Base-by-base conservation (phyloP, 1,140 invertebrate species). In the Drosophila serrata region DNA sequence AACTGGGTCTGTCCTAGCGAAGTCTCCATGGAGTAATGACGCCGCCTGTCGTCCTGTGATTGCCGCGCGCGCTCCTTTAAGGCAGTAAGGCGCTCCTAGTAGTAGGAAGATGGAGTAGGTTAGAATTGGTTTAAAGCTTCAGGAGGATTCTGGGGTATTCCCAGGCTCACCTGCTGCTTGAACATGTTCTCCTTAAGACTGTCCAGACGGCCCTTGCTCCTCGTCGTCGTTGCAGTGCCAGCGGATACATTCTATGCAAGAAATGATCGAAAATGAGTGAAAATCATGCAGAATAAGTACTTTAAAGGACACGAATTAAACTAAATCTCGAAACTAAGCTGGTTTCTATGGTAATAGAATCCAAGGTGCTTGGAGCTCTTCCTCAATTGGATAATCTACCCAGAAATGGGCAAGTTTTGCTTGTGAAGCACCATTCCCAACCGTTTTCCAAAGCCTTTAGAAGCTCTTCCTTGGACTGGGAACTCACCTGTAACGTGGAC, bases 181-280 rank as follows among this genome's bases (percentile, higher is more conserved):
- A 59, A 73, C 33, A 87, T 60, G 55, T 87, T 87, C 64, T 87
- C 72, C 19, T 86, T 86, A 19, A 87, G 67, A 37, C 64, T 82
- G 51, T 88, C 84, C 42, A 87, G 64, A 12, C 84, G 80, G 15
- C 56, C 84, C 46, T 80, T 82, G 56, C 82, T 9, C 13, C 7
- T 53, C 24, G 22, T 29, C 57, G 46, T 19, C 31, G 46, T 49
- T 24, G 46, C 43, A 19, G 60, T 27, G 39, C 39, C 60, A 40
- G 57, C 31, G 33, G 74, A 77, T 59, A 61, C 45, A 39, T 81
- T 76, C 79, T 81, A 19, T 62, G 22, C n/a, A 17, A 5, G 3
- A 33, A 53, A 27, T 1, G 4, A 11, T 11, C 0, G 8, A 8
- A 37, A 53, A n/a, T 11, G 35, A 11, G 4, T 31, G 12, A 17